These are phyloP conservation scores for Penaeus japonicus DNA, from an alignment of 1,140 invertebrate genomes.

Conservation along the genomic window DNA sequence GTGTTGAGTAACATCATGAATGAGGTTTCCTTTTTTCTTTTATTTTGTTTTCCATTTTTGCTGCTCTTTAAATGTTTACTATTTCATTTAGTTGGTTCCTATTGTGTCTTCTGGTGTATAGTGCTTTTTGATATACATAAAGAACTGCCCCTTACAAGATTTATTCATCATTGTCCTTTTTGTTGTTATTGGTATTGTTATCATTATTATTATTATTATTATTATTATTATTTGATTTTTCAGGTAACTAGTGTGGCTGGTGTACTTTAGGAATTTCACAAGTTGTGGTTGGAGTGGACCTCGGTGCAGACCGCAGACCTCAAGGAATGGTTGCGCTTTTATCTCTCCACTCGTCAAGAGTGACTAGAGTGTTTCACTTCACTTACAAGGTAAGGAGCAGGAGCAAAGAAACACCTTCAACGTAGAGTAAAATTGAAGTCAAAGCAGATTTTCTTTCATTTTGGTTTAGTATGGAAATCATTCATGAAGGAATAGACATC, in stretches of 20 bases:
- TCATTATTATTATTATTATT: slow-evolving; percentile 35
- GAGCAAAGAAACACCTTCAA: neutral
- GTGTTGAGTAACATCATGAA: too few species aligned
- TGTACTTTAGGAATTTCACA: slow-evolving; percentile 48
- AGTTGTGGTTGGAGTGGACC: slow-evolving; percentile 61
- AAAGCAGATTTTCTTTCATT: too few species aligned
- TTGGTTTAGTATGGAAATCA: too few species aligned
- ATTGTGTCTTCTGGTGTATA: too few species aligned
- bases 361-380: slow-evolving; percentile 43
- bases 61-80: too few species aligned
- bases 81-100: too few species aligned
- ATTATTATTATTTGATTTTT: slow-evolving; percentile 59
- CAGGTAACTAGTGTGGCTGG: slow-evolving; percentile 44
- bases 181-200: neutral
- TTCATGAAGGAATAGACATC: too few species aligned
- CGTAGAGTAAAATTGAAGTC: too few species aligned
- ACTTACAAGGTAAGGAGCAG: slow-evolving; percentile 26
- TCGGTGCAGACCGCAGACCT: slow-evolving; percentile 36
- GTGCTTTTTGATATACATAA: too few species aligned
- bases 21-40: too few species aligned
- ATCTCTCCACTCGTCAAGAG: slow-evolving; percentile 27
- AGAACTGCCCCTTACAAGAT: too few species aligned
- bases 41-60: too few species aligned
- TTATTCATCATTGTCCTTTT: neutral
- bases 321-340: slow-evolving; percentile 39